Base-by-base conservation (phyloP, 2,113 vertebrate species). In the Mugil cephalus region DNA sequence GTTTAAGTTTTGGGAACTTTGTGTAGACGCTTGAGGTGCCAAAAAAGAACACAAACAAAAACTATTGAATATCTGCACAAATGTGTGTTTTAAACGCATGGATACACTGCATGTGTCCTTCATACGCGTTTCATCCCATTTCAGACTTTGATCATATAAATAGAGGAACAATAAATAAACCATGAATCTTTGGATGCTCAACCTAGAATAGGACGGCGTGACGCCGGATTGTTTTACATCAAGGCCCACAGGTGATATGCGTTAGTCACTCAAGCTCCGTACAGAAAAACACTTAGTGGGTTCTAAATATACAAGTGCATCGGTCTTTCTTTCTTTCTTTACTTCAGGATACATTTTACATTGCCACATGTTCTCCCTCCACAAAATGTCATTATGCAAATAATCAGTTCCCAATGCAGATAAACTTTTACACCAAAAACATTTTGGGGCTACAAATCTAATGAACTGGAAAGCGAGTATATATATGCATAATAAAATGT, bases 261-360 rank as follows among this genome's bases (percentile, higher is more conserved):
- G 36, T 79, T 71, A 70, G 53, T 82, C 73, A 71, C 54, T 65
- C 10, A 58, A 54, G 46, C 63, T 48, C 46, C 15, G 2, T 50
- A 40, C 48, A 47, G n/a, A 62, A 47, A 60, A 40, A 72, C 53
- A 58, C 75, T 69, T 69, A 64, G 15, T 68, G 50, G 30, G 15
- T 83, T 51, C 38, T 62, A 58, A 71, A 74, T 54, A 54, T 65
- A 55, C 15, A 30, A 30, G 24, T 30, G 24, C 24, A 30, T 30
- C 24, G 2, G 2, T 30, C 24, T 30, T 30, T 30, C 24, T 30
- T 30, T 30, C 24, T 30, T 30, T 30, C 24, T 30, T 2, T 30
- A 30, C 5, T 30, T 30, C 24, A 30, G 24, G 2, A 30, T 30
- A 30, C 24, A 30, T 30, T 30, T 30, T 5, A 30, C 24, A 30